Base-by-base conservation (phyloP, 2,797 vertebrate genomes). In the Clarias pachynema region DNA sequence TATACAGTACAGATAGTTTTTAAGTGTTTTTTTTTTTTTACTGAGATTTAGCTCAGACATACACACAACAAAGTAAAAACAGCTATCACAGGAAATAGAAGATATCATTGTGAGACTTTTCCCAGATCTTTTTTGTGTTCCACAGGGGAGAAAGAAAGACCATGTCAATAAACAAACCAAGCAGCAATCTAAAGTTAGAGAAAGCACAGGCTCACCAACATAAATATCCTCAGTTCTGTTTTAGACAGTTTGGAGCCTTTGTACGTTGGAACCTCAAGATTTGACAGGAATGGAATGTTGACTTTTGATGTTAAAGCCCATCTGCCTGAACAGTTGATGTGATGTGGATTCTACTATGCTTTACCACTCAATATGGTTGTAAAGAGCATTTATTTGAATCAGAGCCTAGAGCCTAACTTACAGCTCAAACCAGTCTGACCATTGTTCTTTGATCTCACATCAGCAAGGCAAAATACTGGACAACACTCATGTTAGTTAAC, bases 51-150 rank as follows among this genome's bases (percentile, higher is more conserved):
- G 24, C 15, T 53, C n/a, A 8, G 53, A 59, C 72, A n/a, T 53
- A 26, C 44, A 74, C 14, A 53, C 14, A 73, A 73, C 49, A 70
- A 79, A 34, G 18, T 40, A 53, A 78, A 59, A 56, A 20, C 12
- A 57, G 31, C 26, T 77, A 29, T 77, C 53, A 60, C 31, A 40
- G 2, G 10, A 79, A 40, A 37, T 62, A 37, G 57, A 9, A 5
- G 18, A 40, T 62, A 44, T 63, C 77, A 22, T 79, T 62, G 24
- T n/a, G 34, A 62, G 59, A 79, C 59, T 78, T 78, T 78, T 16
- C 34, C 73, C 53, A 77, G 26, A 77, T 57, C 22, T 22, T 77
- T 6, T 77, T 59, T 59, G 18, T 34, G 18, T 57, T 59, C 56
- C 56, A 59, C 59, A 79, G 24, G 12, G 18, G 34, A 26, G 0